A percentile compares a stretch with the other conserved stretches of the same genome.
These are phyloP conservation scores for Clarias platycephalus DNA, from an alignment of 2,797 vertebrate species.

Conservation along the genomic window DNA sequence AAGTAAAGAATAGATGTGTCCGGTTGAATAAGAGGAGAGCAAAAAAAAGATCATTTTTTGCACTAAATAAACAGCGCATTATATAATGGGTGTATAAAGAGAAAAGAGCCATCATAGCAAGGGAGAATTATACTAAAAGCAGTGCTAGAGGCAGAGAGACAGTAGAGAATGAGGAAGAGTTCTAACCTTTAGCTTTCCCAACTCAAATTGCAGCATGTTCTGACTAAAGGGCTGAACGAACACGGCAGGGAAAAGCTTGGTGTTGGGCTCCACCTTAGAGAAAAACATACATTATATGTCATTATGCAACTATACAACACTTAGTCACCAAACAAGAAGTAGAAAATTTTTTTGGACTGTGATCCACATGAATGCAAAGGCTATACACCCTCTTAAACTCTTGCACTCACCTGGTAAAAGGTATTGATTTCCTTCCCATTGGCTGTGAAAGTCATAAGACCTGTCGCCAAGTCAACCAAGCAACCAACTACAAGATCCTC, in stretches of 20 bases:
- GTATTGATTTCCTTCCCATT: conserved; percentile 94
- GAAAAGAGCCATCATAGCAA: background rate
- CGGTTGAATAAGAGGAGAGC: background rate
- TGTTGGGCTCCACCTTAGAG: conserved; percentile 91
- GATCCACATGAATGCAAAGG: background rate
- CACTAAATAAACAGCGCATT: background rate
- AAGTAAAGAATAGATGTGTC: background rate
- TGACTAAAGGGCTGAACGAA: conserved; percentile 84
- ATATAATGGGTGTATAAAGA: background rate
- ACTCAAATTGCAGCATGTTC: conserved; percentile 87
- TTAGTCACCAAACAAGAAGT: background rate
- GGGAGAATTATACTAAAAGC: background rate
- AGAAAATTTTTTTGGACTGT: background rate
- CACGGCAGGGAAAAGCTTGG: conserved; percentile 91
- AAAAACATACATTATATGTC: background rate
- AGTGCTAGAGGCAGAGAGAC: background rate
- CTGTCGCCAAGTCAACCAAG: conserved; percentile 88
- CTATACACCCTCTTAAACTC: background rate
- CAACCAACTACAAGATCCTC: conserved; percentile 90
- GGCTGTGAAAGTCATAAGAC: conserved; percentile 91
- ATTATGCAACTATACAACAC: background rate
- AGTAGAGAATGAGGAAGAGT: background rate
- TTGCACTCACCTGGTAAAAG: conserved; percentile 84
- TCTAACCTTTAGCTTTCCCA: conserved; percentile 90
- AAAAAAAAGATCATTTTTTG: background rate